Evolutionary conservation across 1,140 invertebrate species (phyloP).

Genomic region (Drosophila nannoptera): DNA sequence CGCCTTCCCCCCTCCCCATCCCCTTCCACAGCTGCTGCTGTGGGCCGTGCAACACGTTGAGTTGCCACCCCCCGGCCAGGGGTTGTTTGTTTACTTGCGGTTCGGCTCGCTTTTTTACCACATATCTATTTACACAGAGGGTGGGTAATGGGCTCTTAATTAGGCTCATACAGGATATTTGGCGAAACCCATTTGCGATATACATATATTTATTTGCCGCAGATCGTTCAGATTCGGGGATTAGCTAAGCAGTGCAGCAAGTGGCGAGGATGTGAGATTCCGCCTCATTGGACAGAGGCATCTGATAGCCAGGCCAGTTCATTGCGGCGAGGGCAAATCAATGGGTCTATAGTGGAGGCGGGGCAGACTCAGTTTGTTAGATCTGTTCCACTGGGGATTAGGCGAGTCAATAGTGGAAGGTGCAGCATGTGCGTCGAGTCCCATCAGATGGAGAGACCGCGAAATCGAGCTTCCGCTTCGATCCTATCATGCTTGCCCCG

Average conservation of each 20-base stretch:
- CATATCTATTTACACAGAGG: conserved; percentile 59
- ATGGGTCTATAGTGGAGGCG: too few relatives aligned
- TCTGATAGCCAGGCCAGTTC: background rate
- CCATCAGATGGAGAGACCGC: too few relatives aligned
- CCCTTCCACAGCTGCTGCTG: background rate
- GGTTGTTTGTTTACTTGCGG: conserved; percentile 57
- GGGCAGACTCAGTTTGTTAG: too few relatives aligned
- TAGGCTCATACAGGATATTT: conserved; percentile 65
- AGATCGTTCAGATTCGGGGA: conserved; percentile 14
- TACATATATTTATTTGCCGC: conserved; percentile 19
- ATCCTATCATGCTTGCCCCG: too few relatives aligned
- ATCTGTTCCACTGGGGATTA: too few relatives aligned
- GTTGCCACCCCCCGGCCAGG: conserved; percentile 22
- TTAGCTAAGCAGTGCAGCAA: conserved; percentile 20
- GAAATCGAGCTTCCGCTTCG: background rate
- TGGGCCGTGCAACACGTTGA: conserved; percentile 27
- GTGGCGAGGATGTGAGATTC: conserved; percentile 9
- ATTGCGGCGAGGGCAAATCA: too few relatives aligned
- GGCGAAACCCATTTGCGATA: conserved; percentile 36
- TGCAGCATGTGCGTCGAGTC: too few relatives aligned
- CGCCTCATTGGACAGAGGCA: conserved; percentile 20
- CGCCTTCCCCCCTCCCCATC: background rate
- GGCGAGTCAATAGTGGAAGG: too few relatives aligned
- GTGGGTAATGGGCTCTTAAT: conserved; percentile 74
- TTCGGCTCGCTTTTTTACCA: conserved; percentile 24